Conservation (phyloP, 2,113 vertebrate genomes). For the Ciconia boyciana region DNA sequence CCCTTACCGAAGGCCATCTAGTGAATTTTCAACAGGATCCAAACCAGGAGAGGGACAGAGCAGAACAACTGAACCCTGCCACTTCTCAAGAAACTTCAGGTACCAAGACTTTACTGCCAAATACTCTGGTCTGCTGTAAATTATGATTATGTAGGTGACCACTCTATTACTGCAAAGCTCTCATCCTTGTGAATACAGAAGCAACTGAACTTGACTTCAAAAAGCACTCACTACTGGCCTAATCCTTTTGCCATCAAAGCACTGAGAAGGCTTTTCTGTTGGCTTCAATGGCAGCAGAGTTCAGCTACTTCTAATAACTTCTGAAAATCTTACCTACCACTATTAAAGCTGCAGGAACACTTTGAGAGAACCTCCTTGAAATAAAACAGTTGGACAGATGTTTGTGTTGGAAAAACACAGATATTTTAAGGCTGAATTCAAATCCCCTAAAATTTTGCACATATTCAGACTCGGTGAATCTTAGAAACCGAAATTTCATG, state of each 20-base stretch:
- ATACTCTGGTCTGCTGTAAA: background rate
- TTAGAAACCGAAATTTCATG: background rate
- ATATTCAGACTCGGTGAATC: background rate
- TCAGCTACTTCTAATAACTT: background rate
- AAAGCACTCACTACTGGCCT: background rate
- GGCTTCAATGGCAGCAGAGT: background rate
- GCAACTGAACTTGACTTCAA: background rate
- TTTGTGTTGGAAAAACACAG: background rate
- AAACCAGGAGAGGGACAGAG: background rate
- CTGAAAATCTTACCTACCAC: background rate
- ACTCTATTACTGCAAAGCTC: background rate
- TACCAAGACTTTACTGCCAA: background rate
- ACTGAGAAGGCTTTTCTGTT: background rate
- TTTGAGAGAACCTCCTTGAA: background rate
- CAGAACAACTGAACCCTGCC: background rate
- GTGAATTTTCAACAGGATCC: background rate
- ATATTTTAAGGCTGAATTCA: background rate
- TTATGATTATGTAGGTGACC: background rate
- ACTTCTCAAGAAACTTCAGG: background rate
- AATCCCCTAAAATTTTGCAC: background rate
- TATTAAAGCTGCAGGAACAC: background rate
- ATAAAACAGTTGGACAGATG: background rate
- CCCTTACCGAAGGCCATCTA: background rate
- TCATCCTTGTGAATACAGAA: background rate
- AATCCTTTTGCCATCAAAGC: background rate